Conservation (phyloP, 2,113 vertebrate species). For the Podarcis muralis region DNA sequence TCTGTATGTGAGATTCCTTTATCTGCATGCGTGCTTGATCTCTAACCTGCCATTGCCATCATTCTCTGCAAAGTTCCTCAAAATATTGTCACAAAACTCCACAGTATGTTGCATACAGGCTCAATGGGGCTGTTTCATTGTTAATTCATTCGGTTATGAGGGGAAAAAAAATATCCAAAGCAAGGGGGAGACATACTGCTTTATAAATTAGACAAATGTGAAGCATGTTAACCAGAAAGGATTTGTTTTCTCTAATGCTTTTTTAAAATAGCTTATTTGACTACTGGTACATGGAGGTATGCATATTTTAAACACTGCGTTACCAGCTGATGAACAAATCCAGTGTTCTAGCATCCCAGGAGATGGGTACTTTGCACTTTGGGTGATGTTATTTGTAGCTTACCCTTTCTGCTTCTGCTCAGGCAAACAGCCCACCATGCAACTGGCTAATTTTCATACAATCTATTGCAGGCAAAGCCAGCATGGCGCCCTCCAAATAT, state of each 20-base stretch:
- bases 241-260: slow-evolving; percentile 17
- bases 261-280: slow-evolving; percentile 4
- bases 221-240: slow-evolving; percentile 23
- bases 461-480: neutral
- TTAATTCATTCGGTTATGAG: slow-evolving; percentile 17
- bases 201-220: slow-evolving; percentile 35
- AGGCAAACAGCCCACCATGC: neutral
- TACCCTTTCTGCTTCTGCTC: slow-evolving; percentile 7
- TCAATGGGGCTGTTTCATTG: slow-evolving; percentile 8
- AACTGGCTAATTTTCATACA: neutral
- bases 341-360: no score
- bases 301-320: slow-evolving; percentile 51
- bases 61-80: neutral
- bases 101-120: neutral
- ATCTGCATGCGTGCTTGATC: neutral
- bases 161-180: slow-evolving; percentile 4
- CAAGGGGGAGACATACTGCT: slow-evolving; percentile 7
- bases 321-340: neutral
- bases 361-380: neutral
- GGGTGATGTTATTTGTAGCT: neutral
- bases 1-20: neutral
- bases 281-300: slow-evolving; percentile 17
- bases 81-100: neutral
- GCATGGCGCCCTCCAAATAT: neutral
- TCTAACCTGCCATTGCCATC: neutral